Percentiles rank a stretch among this genome's conserved stretches.
phyloP scores from a whole-genome alignment of 1,140 invertebrate genomes.

The Hyphantria cunea region DNA sequence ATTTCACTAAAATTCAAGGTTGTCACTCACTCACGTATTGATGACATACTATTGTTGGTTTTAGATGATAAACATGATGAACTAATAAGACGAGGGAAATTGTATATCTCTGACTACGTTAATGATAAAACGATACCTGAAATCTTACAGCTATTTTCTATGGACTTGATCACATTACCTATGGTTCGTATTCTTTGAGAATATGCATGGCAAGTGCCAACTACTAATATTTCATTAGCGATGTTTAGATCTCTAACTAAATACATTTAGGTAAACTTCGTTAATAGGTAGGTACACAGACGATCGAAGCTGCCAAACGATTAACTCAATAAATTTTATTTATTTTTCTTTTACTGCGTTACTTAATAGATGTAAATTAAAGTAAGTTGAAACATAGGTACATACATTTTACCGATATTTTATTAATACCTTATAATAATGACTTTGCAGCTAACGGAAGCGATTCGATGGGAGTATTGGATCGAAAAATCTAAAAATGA shows the following conservation, averaged over 20 bases:
- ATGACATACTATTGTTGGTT: constrained; percentile 25
- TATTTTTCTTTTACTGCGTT: no score
- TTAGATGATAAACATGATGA: constrained; percentile 47
- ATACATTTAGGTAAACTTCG: no score
- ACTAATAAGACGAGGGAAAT: constrained; percentile 36
- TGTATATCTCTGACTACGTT: constrained; percentile 44
- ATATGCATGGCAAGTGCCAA: no score
- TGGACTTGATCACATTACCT: constrained; percentile 42
- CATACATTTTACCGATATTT: neutral
- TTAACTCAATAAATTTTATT: no score
- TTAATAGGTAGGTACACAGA: no score
- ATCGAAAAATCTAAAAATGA: constrained; percentile 40
- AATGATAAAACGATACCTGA: constrained; percentile 48
- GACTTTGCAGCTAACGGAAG: constrained; percentile 22
- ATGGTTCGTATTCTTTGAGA: constrained; percentile 39
- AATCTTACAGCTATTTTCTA: constrained; percentile 46
- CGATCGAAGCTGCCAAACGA: no score
- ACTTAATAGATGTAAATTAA: no score
- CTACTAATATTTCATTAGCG: no score
- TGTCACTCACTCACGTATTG: neutral
- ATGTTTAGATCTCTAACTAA: no score
- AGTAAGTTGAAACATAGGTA: no score
- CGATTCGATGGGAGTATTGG: constrained; percentile 68
- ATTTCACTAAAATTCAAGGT: constrained; percentile 1
- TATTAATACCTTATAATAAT: neutral